Evolutionary conservation across 2,888 invertebrate species (phyloP).

Genomic region (Thysanoteuthis rhombus): DNA sequence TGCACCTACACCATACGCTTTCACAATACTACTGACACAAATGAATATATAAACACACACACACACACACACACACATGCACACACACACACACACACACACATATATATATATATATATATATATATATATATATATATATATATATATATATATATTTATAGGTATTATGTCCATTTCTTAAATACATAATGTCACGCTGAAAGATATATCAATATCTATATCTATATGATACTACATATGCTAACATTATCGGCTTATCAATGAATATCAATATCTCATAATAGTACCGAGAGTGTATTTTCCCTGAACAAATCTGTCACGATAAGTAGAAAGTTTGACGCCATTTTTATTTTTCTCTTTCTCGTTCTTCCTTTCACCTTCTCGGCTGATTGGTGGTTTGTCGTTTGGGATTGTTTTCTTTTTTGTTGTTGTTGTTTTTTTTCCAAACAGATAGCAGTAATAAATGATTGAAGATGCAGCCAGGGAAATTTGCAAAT

Average conservation of each 20-base stretch:
- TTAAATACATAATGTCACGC: too few relatives aligned
- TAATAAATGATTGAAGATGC: neutral
- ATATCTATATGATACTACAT: too few relatives aligned
- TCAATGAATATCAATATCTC: neutral
- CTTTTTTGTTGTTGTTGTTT: neutral
- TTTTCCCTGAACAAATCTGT: neutral
- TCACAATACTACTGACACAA: too few relatives aligned
- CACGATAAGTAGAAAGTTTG: neutral
- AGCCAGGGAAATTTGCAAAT: neutral
- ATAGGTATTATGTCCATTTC: neutral
- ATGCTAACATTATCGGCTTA: too few relatives aligned
- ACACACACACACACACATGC: too few relatives aligned
- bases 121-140: constrained; percentile 12
- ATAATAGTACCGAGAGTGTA: neutral
- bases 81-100: too few relatives aligned
- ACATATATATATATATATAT: neutral
- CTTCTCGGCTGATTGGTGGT: neutral
- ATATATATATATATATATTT: neutral
- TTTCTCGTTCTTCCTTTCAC: neutral
- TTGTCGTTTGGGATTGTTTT: neutral
- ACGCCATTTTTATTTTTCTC: neutral
- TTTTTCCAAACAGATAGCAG: neutral
- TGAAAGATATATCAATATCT: too few relatives aligned
- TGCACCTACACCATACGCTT: too few relatives aligned
- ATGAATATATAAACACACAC: too few relatives aligned